phyloP scores from a whole-genome alignment of 64 coral and sea anemone genomes.

The Exaiptasia diaphana region DNA sequence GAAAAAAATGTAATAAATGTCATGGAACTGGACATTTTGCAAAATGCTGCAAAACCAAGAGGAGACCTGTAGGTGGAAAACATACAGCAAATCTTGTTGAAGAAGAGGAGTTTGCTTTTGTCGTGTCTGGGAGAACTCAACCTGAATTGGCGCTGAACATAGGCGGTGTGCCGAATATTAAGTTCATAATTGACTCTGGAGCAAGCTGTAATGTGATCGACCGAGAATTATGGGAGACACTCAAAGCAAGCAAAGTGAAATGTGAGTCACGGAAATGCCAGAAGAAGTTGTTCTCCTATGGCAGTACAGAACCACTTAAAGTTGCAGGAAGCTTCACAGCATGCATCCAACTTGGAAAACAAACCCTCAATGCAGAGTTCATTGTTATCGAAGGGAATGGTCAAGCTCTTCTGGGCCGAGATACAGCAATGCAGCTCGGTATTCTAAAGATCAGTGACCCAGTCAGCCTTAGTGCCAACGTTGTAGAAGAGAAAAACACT shows the following conservation, averaged over 20 bases:
- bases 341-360: not conserved
- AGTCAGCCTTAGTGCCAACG: not conserved
- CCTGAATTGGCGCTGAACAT: slow-evolving; percentile 5
- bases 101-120: slow-evolving; percentile 39
- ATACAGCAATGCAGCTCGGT: not conserved
- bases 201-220: slow-evolving; percentile 60
- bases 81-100: not conserved
- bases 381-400: slow-evolving; percentile 28
- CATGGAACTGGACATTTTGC: slow-evolving; percentile 40
- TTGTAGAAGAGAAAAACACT: not conserved
- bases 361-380: slow-evolving; percentile 7
- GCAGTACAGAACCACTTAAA: slow-evolving; percentile 23
- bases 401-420: slow-evolving; percentile 13
- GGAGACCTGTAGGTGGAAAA: not conserved
- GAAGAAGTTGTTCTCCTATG: slow-evolving; percentile 57
- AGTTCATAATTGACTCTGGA: slow-evolving; percentile 34
- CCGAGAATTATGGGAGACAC: slow-evolving; percentile 18
- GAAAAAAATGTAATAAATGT: slow-evolving; percentile 36
- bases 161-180: slow-evolving; percentile 20
- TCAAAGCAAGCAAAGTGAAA: slow-evolving; percentile 53
- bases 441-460: not conserved
- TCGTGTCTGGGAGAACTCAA: not conserved
- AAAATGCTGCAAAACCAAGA: slow-evolving; percentile 29
- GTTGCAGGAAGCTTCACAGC: slow-evolving; percentile 15
- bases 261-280: slow-evolving; percentile 37